Conservation (phyloP, 1,140 invertebrate genomes). For the Diabrotica undecimpunctata region DNA sequence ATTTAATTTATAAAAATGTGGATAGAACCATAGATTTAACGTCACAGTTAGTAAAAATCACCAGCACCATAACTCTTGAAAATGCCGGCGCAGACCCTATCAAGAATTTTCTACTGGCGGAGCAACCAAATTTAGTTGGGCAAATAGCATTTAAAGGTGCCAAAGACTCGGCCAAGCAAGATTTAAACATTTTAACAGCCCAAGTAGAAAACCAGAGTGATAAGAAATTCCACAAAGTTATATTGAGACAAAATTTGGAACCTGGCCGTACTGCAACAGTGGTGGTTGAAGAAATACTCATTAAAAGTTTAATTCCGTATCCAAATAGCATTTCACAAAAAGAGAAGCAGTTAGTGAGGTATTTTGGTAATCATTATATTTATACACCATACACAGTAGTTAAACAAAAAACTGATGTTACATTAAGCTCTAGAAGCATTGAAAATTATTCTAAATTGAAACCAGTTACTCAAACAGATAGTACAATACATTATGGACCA, state of each 20-base stretch:
- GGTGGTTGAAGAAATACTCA: conserved; percentile 72
- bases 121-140: conserved; percentile 61
- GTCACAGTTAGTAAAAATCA: conserved; percentile 83
- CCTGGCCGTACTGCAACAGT: conserved; percentile 58
- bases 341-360: conserved; percentile 90
- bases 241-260: conserved; percentile 59
- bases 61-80: conserved; percentile 74
- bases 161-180: conserved; percentile 61
- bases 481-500: conserved; percentile 80
- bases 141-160: conserved; percentile 73
- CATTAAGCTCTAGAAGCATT: conserved; percentile 54
- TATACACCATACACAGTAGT: conserved; percentile 77
- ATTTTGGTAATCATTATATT: conserved; percentile 78
- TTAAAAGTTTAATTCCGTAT: conserved; percentile 74
- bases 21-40: conserved; percentile 83
- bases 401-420: conserved; percentile 72
- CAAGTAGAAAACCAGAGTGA: conserved; percentile 50
- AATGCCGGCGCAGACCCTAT: conserved; percentile 71
- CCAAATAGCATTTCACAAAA: conserved; percentile 85
- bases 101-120: conserved; percentile 66
- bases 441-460: conserved; percentile 86
- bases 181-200: conserved; percentile 57
- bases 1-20: conserved; percentile 72
- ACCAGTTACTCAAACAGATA: conserved; percentile 75
- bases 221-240: conserved; percentile 57